These are phyloP conservation scores for Danaus chrysippus DNA, from an alignment of 2,888 invertebrate genomes.

Conservation along the genomic window DNA sequence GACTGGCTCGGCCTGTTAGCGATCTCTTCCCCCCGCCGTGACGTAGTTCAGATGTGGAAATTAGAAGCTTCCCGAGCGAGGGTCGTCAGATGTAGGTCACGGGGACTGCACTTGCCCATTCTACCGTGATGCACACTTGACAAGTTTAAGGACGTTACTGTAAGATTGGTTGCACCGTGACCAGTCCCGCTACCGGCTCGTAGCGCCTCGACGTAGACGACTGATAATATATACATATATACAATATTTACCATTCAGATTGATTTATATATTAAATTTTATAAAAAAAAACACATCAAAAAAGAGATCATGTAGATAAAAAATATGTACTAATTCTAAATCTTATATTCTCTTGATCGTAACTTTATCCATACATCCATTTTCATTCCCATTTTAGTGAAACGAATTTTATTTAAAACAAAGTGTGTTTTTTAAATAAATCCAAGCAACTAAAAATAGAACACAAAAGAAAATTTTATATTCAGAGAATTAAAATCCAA, in stretches of 20 bases:
- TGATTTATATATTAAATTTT: too few species aligned
- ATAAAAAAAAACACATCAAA: too few species aligned
- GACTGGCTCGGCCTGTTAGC: constrained; percentile 63
- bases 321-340: too few species aligned
- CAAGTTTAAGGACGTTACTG: constrained; percentile 76
- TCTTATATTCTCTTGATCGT: too few species aligned
- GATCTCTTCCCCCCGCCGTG: constrained; percentile 63
- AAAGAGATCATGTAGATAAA: too few species aligned
- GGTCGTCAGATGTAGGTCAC: constrained; percentile 77
- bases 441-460: too few species aligned
- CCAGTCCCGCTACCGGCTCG: constrained; percentile 35
- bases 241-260: neutral
- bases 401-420: too few species aligned
- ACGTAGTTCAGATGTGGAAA: constrained; percentile 71
- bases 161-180: constrained; percentile 52
- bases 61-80: constrained; percentile 79
- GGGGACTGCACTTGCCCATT: constrained; percentile 76
- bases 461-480: too few species aligned
- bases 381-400: too few species aligned
- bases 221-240: constrained; percentile 10
- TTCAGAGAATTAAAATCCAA: too few species aligned
- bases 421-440: too few species aligned
- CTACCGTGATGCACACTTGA: constrained; percentile 70
- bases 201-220: constrained; percentile 33
- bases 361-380: too few species aligned